Evolutionary conservation across 2,797 vertebrate species (phyloP).

Genomic region (Tinamus major): DNA sequence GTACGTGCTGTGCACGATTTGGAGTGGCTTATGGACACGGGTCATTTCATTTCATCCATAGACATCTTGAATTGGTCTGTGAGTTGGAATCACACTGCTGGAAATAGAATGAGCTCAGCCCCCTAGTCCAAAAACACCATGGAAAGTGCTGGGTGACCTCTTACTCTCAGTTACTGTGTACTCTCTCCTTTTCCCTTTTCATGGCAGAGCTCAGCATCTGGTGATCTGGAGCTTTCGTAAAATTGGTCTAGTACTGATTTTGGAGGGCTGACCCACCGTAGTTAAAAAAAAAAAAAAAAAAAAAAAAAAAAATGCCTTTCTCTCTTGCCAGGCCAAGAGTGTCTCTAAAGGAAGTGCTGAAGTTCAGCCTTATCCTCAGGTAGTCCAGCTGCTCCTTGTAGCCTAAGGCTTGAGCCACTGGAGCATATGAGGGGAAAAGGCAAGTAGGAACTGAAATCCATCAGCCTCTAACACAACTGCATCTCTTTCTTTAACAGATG

Average conservation of each 20-base stretch:
- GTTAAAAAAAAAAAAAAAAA: neutral
- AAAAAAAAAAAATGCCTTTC: neutral
- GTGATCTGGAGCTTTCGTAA: neutral
- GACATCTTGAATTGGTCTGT: neutral
- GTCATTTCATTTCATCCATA: neutral
- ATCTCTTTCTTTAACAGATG: slow-evolving; percentile 72
- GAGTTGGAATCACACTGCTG: neutral
- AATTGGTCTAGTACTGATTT: neutral
- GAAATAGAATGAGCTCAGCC: neutral
- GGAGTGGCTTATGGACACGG: neutral
- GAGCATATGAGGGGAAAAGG: neutral
- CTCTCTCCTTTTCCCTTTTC: neutral
- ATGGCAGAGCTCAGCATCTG: neutral
- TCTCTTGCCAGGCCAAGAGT: neutral
- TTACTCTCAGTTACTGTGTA: neutral
- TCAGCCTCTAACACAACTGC: neutral
- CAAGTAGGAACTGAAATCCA: neutral
- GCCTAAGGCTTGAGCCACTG: neutral
- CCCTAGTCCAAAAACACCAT: neutral
- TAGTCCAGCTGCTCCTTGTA: neutral
- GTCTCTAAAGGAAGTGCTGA: neutral
- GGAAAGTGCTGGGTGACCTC: neutral
- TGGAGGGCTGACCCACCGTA: neutral
- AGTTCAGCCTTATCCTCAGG: neutral
- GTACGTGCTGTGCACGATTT: slow-evolving; percentile 36